Evolutionary conservation across 2,113 vertebrate species (phyloP), one percentile per base, ranked within the genome.

Genomic region (Ptilorrhoa leucosticta): DNA sequence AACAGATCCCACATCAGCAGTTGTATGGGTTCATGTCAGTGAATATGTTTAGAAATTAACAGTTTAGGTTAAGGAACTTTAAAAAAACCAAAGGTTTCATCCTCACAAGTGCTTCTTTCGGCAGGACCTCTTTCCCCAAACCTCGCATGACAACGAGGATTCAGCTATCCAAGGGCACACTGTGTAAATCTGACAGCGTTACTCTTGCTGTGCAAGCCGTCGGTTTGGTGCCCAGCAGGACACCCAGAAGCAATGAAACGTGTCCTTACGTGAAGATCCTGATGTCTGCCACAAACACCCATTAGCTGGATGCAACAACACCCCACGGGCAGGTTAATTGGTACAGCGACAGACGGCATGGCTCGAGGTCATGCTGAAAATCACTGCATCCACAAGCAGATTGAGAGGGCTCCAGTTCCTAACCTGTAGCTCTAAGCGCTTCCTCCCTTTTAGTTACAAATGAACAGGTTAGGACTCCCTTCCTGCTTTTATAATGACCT

Each of bases 21-120:
- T 1, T 65, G 14, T 4, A 13, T 2, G 5, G 13, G 23, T 28
- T 60, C 33, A 42, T 1, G 2, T 9, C 56, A 50, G 31, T 12
- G 13, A 66, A n/a, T 2, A 1, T 3, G 7, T 28, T 65, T 19
- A 69, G 28, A 39, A 87, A 91, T 66, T n/a, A 70, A 37, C 6
- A 33, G 15, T n/a, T 57, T 18, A 10, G 3, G 39, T 42, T 58
- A 82, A 82, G 12, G 7, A 63, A 20, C 39, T 71, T 45, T 0
- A 26, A 45, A 57, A 28, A 42, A 2, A 6, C 0, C 6, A 45
- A 47, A 16, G 3, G 1, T 35, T 90, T 86, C 13, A 50, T 47
- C 42, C 56, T 51, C 15, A 40, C 10, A 65, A 75, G 14, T 1
- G 0, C 11, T 35, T 13, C 50, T 80, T 73, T 70, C 7, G 89